Percentiles rank a stretch among this genome's conserved stretches.
Conservation (phyloP, 2,113 vertebrate genomes). For the Hippocampus abdominalis region DNA sequence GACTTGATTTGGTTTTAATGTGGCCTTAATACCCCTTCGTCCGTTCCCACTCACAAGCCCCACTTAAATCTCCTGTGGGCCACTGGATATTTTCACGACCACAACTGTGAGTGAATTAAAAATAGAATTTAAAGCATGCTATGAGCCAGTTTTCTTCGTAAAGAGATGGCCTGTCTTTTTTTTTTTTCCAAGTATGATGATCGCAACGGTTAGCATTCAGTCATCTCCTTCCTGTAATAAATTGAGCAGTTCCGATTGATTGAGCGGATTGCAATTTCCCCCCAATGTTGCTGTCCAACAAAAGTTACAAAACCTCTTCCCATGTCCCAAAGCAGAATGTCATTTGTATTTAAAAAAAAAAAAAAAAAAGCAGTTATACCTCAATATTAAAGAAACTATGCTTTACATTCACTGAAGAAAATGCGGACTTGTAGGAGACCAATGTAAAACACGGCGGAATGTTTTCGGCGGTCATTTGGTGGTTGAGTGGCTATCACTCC, state of each 20-base stretch:
- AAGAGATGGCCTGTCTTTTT: not conserved
- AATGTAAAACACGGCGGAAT: not conserved
- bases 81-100: not conserved
- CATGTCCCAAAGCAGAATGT: constrained; percentile 6
- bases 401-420: constrained; percentile 11
- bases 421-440: not conserved
- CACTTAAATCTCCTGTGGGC: not conserved
- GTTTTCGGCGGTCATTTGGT: constrained; percentile 1
- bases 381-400: constrained; percentile 9
- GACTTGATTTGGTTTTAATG: not conserved
- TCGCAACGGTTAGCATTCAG: constrained; percentile 6
- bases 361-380: constrained; percentile 6
- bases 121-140: constrained; percentile 10
- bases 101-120: not conserved
- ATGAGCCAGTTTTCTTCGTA: constrained; percentile 1
- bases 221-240: constrained; percentile 16
- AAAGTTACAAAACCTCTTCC: not conserved
- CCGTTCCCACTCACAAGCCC: not conserved
- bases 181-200: not conserved
- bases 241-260: not conserved
- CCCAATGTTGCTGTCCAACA: constrained; percentile 1
- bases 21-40: not conserved
- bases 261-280: not conserved
- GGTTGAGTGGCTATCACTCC: not conserved
- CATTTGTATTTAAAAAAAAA: not conserved